Conservation (phyloP, 2,797 vertebrate species). For the Psittacula echo region DNA sequence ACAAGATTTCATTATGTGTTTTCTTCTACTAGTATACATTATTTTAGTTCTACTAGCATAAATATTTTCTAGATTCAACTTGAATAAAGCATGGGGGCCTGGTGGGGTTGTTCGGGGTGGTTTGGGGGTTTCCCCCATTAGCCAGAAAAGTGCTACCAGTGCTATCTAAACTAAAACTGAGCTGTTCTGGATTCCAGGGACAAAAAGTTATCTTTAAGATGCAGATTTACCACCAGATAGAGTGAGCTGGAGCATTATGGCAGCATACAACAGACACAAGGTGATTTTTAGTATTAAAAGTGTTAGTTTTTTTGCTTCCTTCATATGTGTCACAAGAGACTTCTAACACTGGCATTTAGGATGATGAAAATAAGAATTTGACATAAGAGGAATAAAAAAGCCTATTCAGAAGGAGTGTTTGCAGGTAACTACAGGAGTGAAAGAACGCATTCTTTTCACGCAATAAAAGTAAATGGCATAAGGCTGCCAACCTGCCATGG, state of each 20-base stretch:
- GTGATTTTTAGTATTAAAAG: neutral
- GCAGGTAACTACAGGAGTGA: neutral
- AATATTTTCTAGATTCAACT: neutral
- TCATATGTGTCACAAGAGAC: neutral
- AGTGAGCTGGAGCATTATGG: neutral
- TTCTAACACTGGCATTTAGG: neutral
- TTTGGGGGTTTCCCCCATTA: neutral
- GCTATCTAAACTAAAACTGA: neutral
- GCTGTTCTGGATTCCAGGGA: neutral
- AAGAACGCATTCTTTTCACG: neutral
- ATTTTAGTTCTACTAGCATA: neutral
- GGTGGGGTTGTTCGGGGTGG: neutral
- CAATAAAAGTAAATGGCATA: constrained; percentile 10
- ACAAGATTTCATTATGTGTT: neutral
- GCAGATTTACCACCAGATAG: neutral
- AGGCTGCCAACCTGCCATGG: neutral
- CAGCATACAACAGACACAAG: neutral
- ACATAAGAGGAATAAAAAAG: neutral
- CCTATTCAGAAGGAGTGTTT: neutral
- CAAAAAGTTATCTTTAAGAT: neutral
- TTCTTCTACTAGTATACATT: neutral
- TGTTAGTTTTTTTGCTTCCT: neutral
- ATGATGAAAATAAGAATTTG: neutral
- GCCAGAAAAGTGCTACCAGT: neutral
- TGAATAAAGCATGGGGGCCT: neutral